Conservation (phyloP, 2,888 invertebrate species). For the Hemistola chrysoprasaria region DNA sequence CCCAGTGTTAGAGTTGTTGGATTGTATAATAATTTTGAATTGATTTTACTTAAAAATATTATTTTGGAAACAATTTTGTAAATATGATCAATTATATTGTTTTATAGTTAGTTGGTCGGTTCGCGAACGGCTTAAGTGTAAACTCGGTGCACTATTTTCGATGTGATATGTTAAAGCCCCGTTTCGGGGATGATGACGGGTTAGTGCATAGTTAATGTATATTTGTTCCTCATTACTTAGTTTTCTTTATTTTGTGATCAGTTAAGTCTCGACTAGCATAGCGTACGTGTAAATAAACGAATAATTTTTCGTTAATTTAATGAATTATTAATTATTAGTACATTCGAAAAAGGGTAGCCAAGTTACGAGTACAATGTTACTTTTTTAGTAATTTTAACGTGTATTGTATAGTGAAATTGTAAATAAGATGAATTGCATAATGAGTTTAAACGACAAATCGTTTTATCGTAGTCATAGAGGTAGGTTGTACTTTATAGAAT, state of each 20-base stretch:
- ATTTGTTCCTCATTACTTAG: constrained; percentile 76
- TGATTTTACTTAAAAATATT: constrained; percentile 67
- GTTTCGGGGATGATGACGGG: constrained; percentile 52
- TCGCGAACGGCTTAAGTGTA: constrained; percentile 67
- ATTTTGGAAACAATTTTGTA: constrained; percentile 75
- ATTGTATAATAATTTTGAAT: constrained; percentile 63
- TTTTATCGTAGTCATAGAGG: constrained; percentile 78
- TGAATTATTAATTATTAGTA: constrained; percentile 49
- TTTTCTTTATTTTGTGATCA: constrained; percentile 70
- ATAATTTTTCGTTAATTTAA: constrained; percentile 47
- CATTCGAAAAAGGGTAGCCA: constrained; percentile 71
- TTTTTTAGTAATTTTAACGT: constrained; percentile 70
- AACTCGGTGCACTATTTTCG: constrained; percentile 39
- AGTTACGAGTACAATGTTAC: constrained; percentile 79
- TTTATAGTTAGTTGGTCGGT: constrained; percentile 38
- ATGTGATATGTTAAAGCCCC: constrained; percentile 69
- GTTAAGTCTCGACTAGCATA: constrained; percentile 76
- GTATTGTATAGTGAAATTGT: constrained; percentile 79
- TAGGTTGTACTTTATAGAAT: constrained; percentile 72
- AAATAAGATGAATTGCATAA: constrained; percentile 81
- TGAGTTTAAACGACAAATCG: constrained; percentile 78
- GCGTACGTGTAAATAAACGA: constrained; percentile 66
- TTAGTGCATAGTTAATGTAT: constrained; percentile 70
- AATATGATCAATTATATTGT: constrained; percentile 59
- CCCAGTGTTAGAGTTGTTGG: constrained; percentile 78